Percentiles rank a stretch among this genome's conserved stretches.
These are phyloP conservation scores for Petrolisthes cinctipes DNA, from an alignment of 2,888 invertebrate genomes.

Conservation along the genomic window DNA sequence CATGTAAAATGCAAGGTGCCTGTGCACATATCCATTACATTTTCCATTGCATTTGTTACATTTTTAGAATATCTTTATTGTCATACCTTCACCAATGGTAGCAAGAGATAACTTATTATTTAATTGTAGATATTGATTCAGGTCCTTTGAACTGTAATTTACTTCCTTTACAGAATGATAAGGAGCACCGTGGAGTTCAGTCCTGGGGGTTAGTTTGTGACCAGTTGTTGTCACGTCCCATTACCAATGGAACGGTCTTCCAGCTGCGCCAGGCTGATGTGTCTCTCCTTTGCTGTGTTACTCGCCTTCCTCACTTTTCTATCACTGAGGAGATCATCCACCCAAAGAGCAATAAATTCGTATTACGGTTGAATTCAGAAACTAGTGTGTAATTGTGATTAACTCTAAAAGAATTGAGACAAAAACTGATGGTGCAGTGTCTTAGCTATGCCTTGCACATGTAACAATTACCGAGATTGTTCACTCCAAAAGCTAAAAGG, in stretches of 20 bases:
- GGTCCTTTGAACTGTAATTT: neutral
- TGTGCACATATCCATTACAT: neutral
- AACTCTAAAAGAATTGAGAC: too few species aligned
- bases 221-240: conserved; percentile 86
- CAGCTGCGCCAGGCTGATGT: conserved; percentile 94
- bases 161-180: conserved; percentile 75
- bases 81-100: too few species aligned
- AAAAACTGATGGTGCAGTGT: too few species aligned
- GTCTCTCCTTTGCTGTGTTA: conserved; percentile 87
- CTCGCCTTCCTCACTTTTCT: conserved; percentile 91
- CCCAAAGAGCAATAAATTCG: conserved; percentile 95
- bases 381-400: conserved; percentile 82
- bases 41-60: neutral
- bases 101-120: too few species aligned
- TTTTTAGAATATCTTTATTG: neutral
- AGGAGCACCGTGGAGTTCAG: conserved; percentile 84
- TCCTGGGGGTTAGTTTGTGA: conserved; percentile 97
- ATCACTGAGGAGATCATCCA: conserved; percentile 96
- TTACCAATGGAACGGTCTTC: conserved; percentile 87
- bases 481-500: too few species aligned
- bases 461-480: too few species aligned
- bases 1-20: too few species aligned
- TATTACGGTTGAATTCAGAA: conserved; percentile 92
- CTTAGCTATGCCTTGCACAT: too few species aligned
- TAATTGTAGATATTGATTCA: too few species aligned